Evolutionary conservation across 2,888 invertebrate species (phyloP).

Genomic region (Macrostomum cliftonense): DNA sequence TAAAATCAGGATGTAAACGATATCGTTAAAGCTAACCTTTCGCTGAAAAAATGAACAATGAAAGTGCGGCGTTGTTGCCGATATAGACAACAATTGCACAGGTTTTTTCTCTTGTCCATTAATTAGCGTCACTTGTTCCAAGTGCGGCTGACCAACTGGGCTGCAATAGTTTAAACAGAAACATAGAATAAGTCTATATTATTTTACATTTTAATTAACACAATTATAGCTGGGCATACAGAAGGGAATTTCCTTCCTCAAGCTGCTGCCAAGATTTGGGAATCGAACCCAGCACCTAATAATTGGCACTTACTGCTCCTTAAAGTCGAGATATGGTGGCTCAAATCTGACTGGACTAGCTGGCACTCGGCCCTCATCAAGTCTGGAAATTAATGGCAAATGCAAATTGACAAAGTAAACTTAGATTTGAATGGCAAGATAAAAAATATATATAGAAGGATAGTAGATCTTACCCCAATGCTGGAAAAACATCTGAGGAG

Average conservation of each 20-base stretch:
- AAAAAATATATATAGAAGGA: not conserved
- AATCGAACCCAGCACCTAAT: no score
- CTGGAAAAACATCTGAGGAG: no score
- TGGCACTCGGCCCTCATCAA: conserved; percentile 24
- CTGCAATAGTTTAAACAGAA: conserved; percentile 39
- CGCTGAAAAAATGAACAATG: conserved; percentile 90
- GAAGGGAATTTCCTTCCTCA: no score
- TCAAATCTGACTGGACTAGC: conserved; percentile 42
- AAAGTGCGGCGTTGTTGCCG: conserved; percentile 79
- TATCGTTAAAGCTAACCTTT: no score
- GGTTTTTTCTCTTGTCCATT: conserved; percentile 68
- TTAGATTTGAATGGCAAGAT: no score
- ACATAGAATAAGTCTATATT: conserved; percentile 13
- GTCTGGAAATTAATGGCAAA: conserved; percentile 16
- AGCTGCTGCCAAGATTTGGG: no score
- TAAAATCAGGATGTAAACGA: no score
- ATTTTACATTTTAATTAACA: no score
- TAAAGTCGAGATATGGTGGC: conserved; percentile 51
- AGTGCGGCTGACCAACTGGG: conserved; percentile 66
- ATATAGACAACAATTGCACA: conserved; percentile 75
- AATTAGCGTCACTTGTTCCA: conserved; percentile 63
- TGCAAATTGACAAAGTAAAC: no score
- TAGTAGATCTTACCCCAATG: no score
- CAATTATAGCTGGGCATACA: no score
- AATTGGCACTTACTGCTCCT: conserved; percentile 45